Base-by-base conservation (phyloP, 2,888 invertebrate genomes). In the Adelognathus sp. region DNA sequence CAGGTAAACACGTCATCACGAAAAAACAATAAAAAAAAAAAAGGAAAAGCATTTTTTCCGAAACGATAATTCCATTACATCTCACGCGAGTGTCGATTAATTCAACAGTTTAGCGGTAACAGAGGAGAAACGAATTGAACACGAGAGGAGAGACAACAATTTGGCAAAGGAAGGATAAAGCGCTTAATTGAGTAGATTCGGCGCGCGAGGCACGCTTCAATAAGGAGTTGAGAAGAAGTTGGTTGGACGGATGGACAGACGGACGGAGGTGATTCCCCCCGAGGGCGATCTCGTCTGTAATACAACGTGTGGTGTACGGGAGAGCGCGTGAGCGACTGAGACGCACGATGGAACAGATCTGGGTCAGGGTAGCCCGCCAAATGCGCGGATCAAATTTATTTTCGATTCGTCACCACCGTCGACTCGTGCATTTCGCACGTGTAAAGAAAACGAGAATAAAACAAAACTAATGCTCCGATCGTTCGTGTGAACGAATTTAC, bases 321-420 rank as follows among this genome's bases (percentile, higher is more conserved):
- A 56, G 33, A 31, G 21, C 63, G 56, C 63, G 7, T 14, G 50
- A 21, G 60, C 27, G 75, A 64, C 58, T 64, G 64, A 76, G 58
- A 56, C 64, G 64, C 70, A 71, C 70, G 50, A 63, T 16, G 81
- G 72, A 77, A 52, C 11, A 14, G 83, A 89, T 87, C 88, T 89
- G 84, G 89, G 89, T 89, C 89, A 89, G 87, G 89, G 89, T 86
- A 89, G 88, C 88, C 87, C 86, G 86, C 89, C 86, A 87, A 89
- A 89, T 86, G 86, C 83, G 85, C 82, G 83, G 84, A 86, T 88
- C 86, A 87, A 87, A 87, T 89, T 88, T 88, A 88, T 89, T 87
- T 88, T 89, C 84, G 86, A 88, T 87, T 88, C 85, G 87, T 88
- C 88, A 87, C 81, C 82, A 67, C 67, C 27, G 46, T 61, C 11